phyloP scores from a whole-genome alignment of 1,140 invertebrate genomes.

The Hydropsyche tenuis region DNA sequence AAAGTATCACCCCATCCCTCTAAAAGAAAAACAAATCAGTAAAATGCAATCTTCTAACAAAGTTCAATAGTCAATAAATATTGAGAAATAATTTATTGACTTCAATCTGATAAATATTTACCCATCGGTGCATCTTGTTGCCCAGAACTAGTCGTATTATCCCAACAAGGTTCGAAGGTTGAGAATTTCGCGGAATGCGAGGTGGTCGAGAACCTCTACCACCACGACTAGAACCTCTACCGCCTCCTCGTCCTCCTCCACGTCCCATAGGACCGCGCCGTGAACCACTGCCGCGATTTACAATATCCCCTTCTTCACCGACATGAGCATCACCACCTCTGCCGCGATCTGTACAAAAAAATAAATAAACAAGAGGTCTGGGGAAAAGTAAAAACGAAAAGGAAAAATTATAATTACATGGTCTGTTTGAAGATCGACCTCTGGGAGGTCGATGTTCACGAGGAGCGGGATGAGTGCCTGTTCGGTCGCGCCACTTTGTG shows the following conservation, averaged over 20 bases:
- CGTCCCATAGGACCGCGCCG: slow-evolving; percentile 63
- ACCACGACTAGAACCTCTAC: slow-evolving; percentile 63
- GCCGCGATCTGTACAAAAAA: slow-evolving; percentile 55
- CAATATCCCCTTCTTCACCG: slow-evolving; percentile 55
- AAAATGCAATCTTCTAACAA: background rate
- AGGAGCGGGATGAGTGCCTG: background rate
- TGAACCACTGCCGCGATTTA: slow-evolving; percentile 60
- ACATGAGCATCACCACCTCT: slow-evolving; percentile 56
- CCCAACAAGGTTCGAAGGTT: slow-evolving; percentile 49
- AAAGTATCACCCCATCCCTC: slow-evolving; percentile 57
- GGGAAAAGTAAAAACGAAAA: too few species aligned
- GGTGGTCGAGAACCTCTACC: slow-evolving; percentile 49
- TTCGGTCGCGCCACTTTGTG: slow-evolving; percentile 45
- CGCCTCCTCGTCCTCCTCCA: slow-evolving; percentile 57
- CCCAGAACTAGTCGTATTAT: background rate
- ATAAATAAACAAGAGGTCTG: background rate
- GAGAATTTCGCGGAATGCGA: slow-evolving; percentile 44
- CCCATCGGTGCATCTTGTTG: slow-evolving; percentile 23
- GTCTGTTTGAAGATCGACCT: slow-evolving; percentile 19
- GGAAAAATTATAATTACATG: too few species aligned
- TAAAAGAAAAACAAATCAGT: background rate
- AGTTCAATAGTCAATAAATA: background rate
- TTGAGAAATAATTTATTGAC: background rate
- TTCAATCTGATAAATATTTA: slow-evolving; percentile 6
- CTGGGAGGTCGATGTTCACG: slow-evolving; percentile 27